These are phyloP conservation scores for Oikopleura dioica DNA, from an alignment of 23 tunicate species.

Conservation along the genomic window DNA sequence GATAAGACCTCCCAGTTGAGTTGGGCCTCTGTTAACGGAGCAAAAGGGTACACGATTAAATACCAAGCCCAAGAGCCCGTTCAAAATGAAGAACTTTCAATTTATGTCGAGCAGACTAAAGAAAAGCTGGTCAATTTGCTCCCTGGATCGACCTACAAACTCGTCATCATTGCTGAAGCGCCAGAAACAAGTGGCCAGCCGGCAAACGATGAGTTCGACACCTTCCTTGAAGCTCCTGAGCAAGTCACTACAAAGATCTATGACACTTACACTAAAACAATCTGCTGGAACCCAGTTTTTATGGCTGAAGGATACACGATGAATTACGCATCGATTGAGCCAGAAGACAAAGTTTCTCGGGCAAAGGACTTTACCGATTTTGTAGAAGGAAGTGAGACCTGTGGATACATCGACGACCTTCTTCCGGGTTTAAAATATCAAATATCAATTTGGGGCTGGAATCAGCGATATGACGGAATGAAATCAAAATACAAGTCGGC, in stretches of 20 bases:
- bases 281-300: neutral
- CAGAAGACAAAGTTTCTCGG: neutral
- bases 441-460: neutral
- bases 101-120: neutral
- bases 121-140: neutral
- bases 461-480: neutral
- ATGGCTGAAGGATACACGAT: neutral
- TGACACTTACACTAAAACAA: neutral
- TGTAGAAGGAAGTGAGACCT: neutral
- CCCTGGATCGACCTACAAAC: neutral
- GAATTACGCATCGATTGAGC: neutral
- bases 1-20: neutral
- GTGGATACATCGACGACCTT: neutral
- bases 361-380: neutral
- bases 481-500: neutral
- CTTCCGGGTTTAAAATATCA: neutral
- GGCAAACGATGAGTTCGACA: neutral
- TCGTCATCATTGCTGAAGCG: neutral
- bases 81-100: neutral
- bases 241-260: neutral
- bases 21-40: neutral
- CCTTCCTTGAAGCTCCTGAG: neutral
- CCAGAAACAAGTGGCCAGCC: neutral
- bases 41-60: neutral
- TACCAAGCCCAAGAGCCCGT: neutral